phyloP scores from a whole-genome alignment of 2,113 vertebrate species.

The Cercocebus atys region DNA sequence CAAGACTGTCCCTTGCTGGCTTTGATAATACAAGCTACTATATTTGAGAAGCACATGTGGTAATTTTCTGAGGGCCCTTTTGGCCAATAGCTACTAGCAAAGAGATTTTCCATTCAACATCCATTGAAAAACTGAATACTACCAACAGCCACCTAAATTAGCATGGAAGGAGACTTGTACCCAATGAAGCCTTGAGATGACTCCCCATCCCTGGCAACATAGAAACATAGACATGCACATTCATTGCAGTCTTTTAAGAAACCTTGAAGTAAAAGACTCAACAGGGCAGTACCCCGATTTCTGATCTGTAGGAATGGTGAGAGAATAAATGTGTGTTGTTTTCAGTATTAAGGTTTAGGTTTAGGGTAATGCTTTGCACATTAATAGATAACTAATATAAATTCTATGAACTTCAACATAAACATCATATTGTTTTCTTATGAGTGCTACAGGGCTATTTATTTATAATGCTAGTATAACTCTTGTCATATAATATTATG shows the following conservation, averaged over 20 bases:
- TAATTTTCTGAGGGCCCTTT: not conserved
- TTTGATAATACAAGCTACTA: not conserved
- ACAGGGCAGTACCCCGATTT: not conserved
- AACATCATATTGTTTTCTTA: not conserved
- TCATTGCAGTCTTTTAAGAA: not conserved
- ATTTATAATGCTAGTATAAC: not conserved
- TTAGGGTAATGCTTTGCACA: not conserved
- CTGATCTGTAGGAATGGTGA: not conserved
- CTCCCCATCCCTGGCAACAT: not conserved
- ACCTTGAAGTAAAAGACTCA: not conserved
- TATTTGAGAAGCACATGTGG: not conserved
- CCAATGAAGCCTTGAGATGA: fast-evolving
- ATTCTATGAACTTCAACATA: not conserved
- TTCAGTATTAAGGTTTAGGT: not conserved
- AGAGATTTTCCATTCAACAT: not conserved
- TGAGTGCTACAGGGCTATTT: not conserved
- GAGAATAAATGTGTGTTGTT: not conserved
- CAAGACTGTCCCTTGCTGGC: not conserved
- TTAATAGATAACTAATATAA: not conserved
- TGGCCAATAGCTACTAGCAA: not conserved
- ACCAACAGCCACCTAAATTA: not conserved
- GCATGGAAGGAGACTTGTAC: not conserved
- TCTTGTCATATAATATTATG: not conserved
- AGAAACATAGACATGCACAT: not conserved
- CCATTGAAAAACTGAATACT: not conserved